A percentile compares a stretch with the other conserved stretches of the same genome.
Evolutionary conservation across 2,888 invertebrate species (phyloP).

Genomic region (Coremacera marginata): DNA sequence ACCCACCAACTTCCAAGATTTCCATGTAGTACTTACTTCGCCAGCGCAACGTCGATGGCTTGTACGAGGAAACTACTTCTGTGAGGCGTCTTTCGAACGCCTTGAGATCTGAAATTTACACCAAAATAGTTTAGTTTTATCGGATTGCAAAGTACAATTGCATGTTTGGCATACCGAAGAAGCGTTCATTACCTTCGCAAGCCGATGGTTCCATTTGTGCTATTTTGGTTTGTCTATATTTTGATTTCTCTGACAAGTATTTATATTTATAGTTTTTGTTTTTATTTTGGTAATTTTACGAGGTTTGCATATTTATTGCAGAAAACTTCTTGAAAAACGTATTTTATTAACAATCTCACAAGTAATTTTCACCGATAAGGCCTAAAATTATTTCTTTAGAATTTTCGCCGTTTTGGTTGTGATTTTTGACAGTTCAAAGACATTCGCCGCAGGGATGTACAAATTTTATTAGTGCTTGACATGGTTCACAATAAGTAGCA

Average conservation of each 20-base stretch:
- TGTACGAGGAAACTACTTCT: slow-evolving; percentile 95
- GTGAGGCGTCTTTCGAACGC: slow-evolving; percentile 97
- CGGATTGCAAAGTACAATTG: slow-evolving; percentile 42
- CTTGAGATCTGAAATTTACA: slow-evolving; percentile 83
- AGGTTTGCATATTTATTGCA: background rate
- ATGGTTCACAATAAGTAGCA: background rate
- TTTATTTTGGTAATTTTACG: background rate
- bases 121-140: background rate
- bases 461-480: too few relatives aligned
- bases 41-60: slow-evolving; percentile 96
- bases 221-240: slow-evolving; percentile 7
- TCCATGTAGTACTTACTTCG: slow-evolving; percentile 78
- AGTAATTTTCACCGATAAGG: background rate
- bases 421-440: too few relatives aligned
- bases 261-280: background rate
- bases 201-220: slow-evolving; percentile 83
- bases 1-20: background rate
- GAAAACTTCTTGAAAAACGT: background rate
- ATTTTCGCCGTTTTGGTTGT: background rate
- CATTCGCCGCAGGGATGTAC: too few relatives aligned
- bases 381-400: slow-evolving; percentile 1
- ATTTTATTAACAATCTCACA: background rate
- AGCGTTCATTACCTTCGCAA: slow-evolving; percentile 81
- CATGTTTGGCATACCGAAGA: slow-evolving; percentile 35
- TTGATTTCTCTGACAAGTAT: background rate